These are phyloP conservation scores for Numenius arquata DNA, from an alignment of 2,113 vertebrate species.

Conservation along the genomic window DNA sequence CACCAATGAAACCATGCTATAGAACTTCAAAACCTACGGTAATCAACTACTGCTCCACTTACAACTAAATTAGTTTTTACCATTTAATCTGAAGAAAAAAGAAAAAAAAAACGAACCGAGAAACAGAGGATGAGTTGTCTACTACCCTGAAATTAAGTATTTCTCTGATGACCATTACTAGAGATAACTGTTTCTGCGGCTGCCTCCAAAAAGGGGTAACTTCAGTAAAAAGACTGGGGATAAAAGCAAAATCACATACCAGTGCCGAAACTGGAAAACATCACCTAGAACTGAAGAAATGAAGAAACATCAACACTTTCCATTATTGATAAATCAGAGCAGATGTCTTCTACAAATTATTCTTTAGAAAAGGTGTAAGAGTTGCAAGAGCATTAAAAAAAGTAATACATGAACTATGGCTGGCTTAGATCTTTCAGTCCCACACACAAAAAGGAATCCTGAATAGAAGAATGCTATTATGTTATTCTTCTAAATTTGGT, in stretches of 20 bases:
- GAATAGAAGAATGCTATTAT: background rate
- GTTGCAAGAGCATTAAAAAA: background rate
- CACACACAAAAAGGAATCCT: background rate
- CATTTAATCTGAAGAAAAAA: background rate
- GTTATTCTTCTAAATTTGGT: background rate
- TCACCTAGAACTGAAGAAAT: background rate
- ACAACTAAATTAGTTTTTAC: background rate
- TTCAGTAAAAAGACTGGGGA: background rate
- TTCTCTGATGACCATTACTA: background rate
- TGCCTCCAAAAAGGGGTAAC: background rate
- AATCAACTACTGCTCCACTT: background rate
- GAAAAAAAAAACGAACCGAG: background rate
- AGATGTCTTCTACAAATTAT: background rate
- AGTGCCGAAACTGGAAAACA: background rate
- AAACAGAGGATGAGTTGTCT: background rate
- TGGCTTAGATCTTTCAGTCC: background rate
- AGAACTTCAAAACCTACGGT: background rate
- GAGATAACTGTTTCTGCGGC: background rate
- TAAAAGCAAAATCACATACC: background rate
- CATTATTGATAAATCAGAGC: background rate
- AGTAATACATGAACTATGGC: background rate
- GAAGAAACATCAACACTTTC: background rate
- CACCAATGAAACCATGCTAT: rapidly evolving
- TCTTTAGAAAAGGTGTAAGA: background rate
- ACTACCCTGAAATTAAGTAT: background rate